These are phyloP conservation scores for Tragelaphus scriptus DNA, from an alignment of 2,113 vertebrate species.

Conservation along the genomic window DNA sequence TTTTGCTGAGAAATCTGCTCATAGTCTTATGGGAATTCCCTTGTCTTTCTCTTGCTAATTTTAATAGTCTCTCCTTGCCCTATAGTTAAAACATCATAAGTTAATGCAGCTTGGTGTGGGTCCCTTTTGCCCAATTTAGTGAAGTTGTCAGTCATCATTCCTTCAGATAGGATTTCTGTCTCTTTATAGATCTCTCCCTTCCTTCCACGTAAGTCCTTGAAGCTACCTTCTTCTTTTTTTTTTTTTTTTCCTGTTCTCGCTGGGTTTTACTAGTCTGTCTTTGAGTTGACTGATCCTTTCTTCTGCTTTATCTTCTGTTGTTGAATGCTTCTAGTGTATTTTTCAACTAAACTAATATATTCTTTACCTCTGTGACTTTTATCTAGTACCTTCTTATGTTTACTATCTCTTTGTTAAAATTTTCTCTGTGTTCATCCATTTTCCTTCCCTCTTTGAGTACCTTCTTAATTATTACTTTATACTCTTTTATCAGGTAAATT, in stretches of 20 bases:
- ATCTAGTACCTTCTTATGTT: background rate
- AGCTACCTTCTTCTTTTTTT: background rate
- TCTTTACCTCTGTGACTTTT: background rate
- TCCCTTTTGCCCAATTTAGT: background rate
- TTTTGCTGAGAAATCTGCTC: background rate
- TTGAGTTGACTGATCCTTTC: background rate
- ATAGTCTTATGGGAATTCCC: background rate
- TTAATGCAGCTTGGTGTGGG: background rate
- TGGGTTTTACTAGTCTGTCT: background rate
- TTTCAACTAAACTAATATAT: background rate
- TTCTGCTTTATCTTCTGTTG: background rate
- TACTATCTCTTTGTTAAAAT: background rate
- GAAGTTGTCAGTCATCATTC: background rate
- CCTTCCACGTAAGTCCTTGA: background rate
- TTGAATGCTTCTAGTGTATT: background rate
- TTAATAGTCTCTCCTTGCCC: background rate
- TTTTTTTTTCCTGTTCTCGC: background rate
- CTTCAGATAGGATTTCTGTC: background rate
- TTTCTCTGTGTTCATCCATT: background rate
- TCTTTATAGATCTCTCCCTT: background rate
- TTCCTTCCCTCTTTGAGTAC: too few species aligned
- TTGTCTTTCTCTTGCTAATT: background rate
- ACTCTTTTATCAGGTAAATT: background rate
- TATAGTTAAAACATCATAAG: background rate
- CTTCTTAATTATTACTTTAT: background rate